phyloP scores from a whole-genome alignment of 2,113 vertebrate species.

The Catharus bicknelli region DNA sequence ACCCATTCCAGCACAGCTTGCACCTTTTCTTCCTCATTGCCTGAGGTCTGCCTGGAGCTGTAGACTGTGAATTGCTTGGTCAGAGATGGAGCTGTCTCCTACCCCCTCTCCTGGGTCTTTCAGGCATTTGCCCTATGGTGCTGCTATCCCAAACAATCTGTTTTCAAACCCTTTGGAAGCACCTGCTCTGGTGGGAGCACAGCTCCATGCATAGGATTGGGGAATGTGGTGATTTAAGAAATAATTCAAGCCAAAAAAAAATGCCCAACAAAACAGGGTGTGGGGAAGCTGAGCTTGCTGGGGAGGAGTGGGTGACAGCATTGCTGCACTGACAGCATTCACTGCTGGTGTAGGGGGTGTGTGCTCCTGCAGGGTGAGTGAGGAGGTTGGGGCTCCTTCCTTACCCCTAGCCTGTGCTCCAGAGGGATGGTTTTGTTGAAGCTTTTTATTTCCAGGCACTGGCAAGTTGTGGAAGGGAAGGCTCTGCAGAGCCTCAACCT shows the following conservation, averaged over 20 bases:
- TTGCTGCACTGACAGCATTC: neutral
- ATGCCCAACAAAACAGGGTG: neutral
- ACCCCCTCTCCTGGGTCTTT: constrained; percentile 11
- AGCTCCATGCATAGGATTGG: fast-evolving
- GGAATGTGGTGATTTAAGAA: neutral
- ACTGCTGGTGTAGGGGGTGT: neutral
- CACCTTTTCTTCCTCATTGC: neutral
- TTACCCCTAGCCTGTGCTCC: neutral
- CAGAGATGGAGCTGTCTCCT: neutral
- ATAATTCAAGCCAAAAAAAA: neutral
- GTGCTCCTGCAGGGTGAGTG: neutral
- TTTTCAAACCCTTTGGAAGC: neutral
- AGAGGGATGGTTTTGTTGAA: neutral
- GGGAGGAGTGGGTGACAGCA: neutral
- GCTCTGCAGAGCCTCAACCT: neutral
- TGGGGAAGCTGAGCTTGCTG: neutral
- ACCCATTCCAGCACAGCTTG: neutral
- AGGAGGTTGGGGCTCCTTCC: neutral
- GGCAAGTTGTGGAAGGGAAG: neutral
- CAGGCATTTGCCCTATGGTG: neutral
- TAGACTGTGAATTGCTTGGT: fast-evolving
- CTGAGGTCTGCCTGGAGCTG: neutral
- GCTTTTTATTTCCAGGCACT: neutral
- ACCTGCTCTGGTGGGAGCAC: neutral
- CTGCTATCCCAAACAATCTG: neutral